Base-by-base conservation (phyloP, 2,888 invertebrate genomes). In the Epinotia demarniana region DNA sequence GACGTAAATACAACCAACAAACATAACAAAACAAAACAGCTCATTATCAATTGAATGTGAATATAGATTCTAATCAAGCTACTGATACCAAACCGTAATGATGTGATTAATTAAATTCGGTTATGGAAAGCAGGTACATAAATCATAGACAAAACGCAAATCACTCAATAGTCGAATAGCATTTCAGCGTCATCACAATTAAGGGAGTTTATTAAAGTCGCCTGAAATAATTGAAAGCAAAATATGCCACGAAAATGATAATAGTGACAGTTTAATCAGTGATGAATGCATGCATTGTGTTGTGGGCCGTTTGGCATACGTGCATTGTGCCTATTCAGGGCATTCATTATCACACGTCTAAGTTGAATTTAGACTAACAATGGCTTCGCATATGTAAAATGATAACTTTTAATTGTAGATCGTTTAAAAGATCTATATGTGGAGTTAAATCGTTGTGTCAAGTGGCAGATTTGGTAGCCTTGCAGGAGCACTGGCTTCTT, bases 281-380 rank as follows among this genome's bases (percentile, higher is more conserved):
- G 78, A 75, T 85, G 88, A 88, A 89, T 87, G 86, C 84, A 82
- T 85, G 84, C 87, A 89, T 89, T 90, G 87, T 89, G 84, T 84
- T 83, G 81, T 82, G 61, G 43, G 69, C 63, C 57, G 27, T 64
- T 70, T 53, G 67, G 71, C 83, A 83, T 83, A 81, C 79, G 78
- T 78, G 85, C 81, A 87, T 89, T 89, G 87, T 79, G 78, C 80
- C 79, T 74, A 76, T 79, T 71, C 71, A 71, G 43, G 49, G 18
- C 71, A 55, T 53, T 72, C 55, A 72, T 72, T 72, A 72, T 61
- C 61, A 53, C 27, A 43, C 23, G 27, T 64, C 33, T 70, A 43
- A 67, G 67, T 71, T 57, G 57, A 72, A 75, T 71, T 66, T 60
- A 61, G 61, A 61, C 39, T 23, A n/a, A 18, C 49, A 18, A 39